Base-by-base conservation (phyloP, 1,140 invertebrate genomes). In the Protaetia brevitarsis region DNA sequence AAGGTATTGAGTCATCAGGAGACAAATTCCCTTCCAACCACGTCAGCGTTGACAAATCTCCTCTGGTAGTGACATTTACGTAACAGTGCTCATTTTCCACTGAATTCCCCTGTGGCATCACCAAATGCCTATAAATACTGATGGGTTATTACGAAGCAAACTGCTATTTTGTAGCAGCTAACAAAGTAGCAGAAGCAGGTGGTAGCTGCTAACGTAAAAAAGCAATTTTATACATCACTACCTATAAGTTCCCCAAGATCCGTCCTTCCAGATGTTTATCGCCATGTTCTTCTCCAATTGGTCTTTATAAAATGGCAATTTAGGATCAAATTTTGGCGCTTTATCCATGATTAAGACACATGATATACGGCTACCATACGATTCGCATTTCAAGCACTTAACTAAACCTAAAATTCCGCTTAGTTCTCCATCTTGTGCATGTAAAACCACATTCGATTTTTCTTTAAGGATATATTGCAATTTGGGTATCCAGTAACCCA, bases 391-490 rank as follows among this genome's bases (percentile, higher is more conserved):
- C 0, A 92, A 69, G 72, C 90, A 92, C 57, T 91, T 92, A 0
- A 88, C 82, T n/a, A 98, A 78, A 11, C 96, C 96, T 19, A 97
- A 72, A 13, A 96, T 80, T 28, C 96, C 96, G 79, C 85, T 91
- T 1, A 85, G 77, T n/a, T 77, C 77, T 65, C 88, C 86, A 67
- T 84, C 82, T 77, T 87, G 83, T 6, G 82, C 79, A 37, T 86
- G 84, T 0, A 89, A 70, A 4, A 90, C 73, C 16, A 88, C 69
- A 56, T 81, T 76, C 51, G 83, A 80, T 2, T 80, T 79, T 69
- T 82, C 81, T 68, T 86, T 82, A 1, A 86, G 71, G 8, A 81
- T 78, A 56, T 82, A 80, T 74, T 88, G 83, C n/a, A 87, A 69
- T 23, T 79, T 68, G 2, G 74, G 51, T 1, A 87, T 65, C 86